phyloP scores from a whole-genome alignment of 2,797 vertebrate species.

The Typhlichthys eigenmanni region DNA sequence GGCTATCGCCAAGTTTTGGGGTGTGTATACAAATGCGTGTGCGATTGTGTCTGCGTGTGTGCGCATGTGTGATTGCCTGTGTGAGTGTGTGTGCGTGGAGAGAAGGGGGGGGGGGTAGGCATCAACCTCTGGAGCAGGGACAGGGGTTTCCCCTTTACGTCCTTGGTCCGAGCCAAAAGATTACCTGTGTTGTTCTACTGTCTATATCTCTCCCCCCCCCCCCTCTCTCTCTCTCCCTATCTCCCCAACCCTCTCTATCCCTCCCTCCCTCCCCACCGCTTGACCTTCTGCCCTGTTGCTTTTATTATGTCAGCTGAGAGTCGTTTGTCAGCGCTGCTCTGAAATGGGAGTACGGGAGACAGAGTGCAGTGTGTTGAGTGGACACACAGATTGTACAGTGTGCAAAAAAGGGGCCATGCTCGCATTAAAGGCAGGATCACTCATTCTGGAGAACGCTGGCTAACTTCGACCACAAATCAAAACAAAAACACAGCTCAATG shows the following conservation, averaged over 20 bases:
- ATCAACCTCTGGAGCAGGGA: too few species aligned
- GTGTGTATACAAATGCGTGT: too few species aligned
- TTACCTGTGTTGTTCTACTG: constrained; percentile 33
- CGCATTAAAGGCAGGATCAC: too few species aligned
- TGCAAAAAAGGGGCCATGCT: too few species aligned
- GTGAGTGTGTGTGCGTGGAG: too few species aligned
- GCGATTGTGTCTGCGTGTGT: too few species aligned
- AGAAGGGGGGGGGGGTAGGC: too few species aligned
- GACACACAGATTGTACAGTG: too few species aligned
- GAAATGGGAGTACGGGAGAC: constrained; percentile 8
- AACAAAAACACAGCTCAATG: too few species aligned
- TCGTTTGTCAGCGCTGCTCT: constrained; percentile 26
- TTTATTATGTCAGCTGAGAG: constrained; percentile 16
- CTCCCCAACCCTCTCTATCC: not conserved
- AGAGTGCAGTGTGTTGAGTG: not conserved
- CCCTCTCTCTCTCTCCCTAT: constrained; percentile 12
- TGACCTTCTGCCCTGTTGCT: not conserved
- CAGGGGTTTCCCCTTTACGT: constrained; percentile 16
- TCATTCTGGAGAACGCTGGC: too few species aligned
- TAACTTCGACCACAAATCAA: too few species aligned
- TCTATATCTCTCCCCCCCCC: constrained; percentile 4
- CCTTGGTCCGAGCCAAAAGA: constrained; percentile 39
- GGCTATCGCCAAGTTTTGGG: too few species aligned
- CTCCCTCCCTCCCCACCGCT: not conserved
- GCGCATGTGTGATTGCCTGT: not conserved